Base-by-base conservation (phyloP, 2,113 vertebrate genomes). In the Sapajus apella region DNA sequence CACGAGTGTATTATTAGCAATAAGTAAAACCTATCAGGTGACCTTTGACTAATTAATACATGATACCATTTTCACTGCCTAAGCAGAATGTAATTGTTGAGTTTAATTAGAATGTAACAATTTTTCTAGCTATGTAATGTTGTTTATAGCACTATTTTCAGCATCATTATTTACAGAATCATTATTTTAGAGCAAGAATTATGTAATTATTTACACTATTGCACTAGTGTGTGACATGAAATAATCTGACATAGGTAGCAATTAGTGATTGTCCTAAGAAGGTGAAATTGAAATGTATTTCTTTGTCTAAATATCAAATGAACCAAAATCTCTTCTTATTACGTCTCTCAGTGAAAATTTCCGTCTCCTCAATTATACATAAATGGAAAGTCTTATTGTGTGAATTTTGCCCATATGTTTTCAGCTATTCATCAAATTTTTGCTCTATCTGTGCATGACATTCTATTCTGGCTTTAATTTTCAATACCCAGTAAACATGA, bases 21-120 rank as follows among this genome's bases (percentile, higher is more conserved):
- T 66, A 87, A 96, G 18, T 94, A 90, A 64, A 77, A 82, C n/a
- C 61, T 80, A 75, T 81, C 43, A 92, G 35, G 82, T 87, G 50
- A 93, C 56, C 92, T 91, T 87, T 97, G 83, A 97, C 55, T 96
- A 95, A 96, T 94, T 68, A 86, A 82, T 89, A 43, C 75, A 72
- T 35, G 43, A n/a, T 79, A 55, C 58, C 94, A 70, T 87, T 95
- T 96, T 58, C 20, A 61, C 64, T 73, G 75, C 64, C 90, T 91
- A 92, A 91, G 88, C 87, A 86, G 92, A 96, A 96, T 93, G 47
- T 86, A 94, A 96, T 94, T 89, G 68, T 91, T 87, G 64, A 64
- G n/a, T n/a, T 97, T 96, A 97, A 97, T 97, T 96, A 94, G 73
- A 96, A 94, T 94, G 27, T 91, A 96, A 95, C 92, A 96, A 27